Evolutionary conservation across 2,797 vertebrate species (phyloP).

Genomic region (Bryconaethiops microstoma): DNA sequence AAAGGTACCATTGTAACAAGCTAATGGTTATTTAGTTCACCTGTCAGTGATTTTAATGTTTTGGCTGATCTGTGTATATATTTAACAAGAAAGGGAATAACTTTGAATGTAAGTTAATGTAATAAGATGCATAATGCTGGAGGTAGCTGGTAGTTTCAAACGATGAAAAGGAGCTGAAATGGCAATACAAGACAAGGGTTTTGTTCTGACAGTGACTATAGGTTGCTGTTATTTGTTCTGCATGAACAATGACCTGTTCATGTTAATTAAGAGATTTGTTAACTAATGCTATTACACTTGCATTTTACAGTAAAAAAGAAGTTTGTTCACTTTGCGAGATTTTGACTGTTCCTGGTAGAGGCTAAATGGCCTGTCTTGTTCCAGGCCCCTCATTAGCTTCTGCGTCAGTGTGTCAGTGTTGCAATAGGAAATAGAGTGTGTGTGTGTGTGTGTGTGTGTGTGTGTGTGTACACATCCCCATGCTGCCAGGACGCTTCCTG

Average conservation of each 20-base stretch:
- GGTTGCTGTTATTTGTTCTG: not conserved
- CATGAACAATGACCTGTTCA: not conserved
- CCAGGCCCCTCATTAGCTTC: not conserved
- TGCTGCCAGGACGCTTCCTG: not conserved
- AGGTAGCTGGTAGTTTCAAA: too few relatives aligned
- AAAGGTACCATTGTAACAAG: too few relatives aligned
- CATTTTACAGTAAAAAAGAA: not conserved
- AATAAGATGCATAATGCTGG: too few relatives aligned
- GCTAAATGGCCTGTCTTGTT: conserved; percentile 9
- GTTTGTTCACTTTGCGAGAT: not conserved
- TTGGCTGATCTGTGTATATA: too few relatives aligned
- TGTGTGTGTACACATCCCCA: not conserved
- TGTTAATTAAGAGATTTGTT: not conserved
- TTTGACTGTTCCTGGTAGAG: not conserved
- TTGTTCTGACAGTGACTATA: too few relatives aligned
- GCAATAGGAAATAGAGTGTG: not conserved
- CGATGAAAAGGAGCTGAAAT: too few relatives aligned
- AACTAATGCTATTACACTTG: not conserved
- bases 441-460: not conserved
- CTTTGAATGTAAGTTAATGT: too few relatives aligned
- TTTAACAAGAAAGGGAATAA: too few relatives aligned
- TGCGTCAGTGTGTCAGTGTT: not conserved
- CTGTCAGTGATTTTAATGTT: too few relatives aligned
- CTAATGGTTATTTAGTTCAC: too few relatives aligned
- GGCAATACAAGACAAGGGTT: too few relatives aligned